These are phyloP conservation scores for Calidris pugnax DNA, from an alignment of 2,113 vertebrate species.

Conservation along the genomic window DNA sequence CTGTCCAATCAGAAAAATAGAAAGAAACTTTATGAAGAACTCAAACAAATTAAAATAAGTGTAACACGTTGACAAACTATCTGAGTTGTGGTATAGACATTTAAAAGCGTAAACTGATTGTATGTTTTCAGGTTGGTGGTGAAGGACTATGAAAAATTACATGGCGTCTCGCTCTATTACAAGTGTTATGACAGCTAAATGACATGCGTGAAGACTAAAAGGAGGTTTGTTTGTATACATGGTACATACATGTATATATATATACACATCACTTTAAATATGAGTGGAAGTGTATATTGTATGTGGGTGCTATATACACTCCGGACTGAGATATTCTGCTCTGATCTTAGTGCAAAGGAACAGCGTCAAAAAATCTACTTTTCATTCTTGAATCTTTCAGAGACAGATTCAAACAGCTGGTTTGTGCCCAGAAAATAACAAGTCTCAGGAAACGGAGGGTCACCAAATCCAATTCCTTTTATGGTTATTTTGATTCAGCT, in stretches of 20 bases:
- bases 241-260: background rate
- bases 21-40: background rate
- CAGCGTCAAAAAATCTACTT: background rate
- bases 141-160: background rate
- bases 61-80: background rate
- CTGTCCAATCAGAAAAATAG: background rate
- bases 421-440: slow-evolving; percentile 6
- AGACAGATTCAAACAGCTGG: background rate
- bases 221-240: background rate
- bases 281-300: background rate
- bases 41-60: background rate
- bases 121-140: background rate
- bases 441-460: background rate
- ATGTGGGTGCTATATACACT: background rate
- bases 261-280: background rate
- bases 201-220: background rate
- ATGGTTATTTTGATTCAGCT: background rate
- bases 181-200: background rate
- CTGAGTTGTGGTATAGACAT: background rate
- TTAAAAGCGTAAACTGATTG: background rate
- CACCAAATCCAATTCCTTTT: slow-evolving; percentile 30
- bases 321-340: background rate
- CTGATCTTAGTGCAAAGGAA: background rate
- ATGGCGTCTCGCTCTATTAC: background rate
- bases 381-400: background rate